Base-by-base conservation (phyloP, 2,888 invertebrate species). In the Noctua fimbriata region DNA sequence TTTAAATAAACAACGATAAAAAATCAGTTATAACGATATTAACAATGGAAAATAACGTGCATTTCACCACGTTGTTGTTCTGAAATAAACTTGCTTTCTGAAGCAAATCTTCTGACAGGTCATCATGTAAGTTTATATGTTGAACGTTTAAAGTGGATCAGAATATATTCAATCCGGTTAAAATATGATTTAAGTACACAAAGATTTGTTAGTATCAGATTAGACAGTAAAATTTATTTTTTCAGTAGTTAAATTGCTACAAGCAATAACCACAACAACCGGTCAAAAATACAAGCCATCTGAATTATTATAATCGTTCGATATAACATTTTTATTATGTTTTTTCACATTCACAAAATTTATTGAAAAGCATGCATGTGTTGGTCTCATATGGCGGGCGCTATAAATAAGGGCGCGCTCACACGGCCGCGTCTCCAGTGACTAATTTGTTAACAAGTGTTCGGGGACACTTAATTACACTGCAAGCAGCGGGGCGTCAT, bases 391-490 rank as follows among this genome's bases (percentile, higher is more conserved):
- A 79, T 85, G 87, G 87, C 85, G 76, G 84, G 80, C 81, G 90
- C 91, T 92, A 94, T 94, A 94, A 95, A 94, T 95, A 94, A 95
- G 92, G 93, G 92, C 89, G 90, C 91, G 89, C 88, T 87, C 92
- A 94, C 94, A 95, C 93, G 89, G 85, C 83, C 83, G 75, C 49
- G 91, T 95, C 92, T 93, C 92, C 87, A 87, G 92, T 94, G 95
- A 95, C 93, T 95, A 95, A 96, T 97, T 95, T 92, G 95, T 95
- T 95, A 95, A 95, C 96, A 95, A 96, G 95, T 94, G 95, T 94
- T 94, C 92, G 83, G 93, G 92, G 93, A 93, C 93, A 94, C 93
- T 94, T 95, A 95, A 95, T 96, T 95, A 94, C 93, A 75, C 79
- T 87, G 91, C 89, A 92, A 95, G 93, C 95, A 92, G 91, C 94